A percentile compares a stretch with the other conserved stretches of the same genome.
These are phyloP conservation scores for Clavelina lepadiformis DNA, from an alignment of 23 tunicate species.

Conservation along the genomic window DNA sequence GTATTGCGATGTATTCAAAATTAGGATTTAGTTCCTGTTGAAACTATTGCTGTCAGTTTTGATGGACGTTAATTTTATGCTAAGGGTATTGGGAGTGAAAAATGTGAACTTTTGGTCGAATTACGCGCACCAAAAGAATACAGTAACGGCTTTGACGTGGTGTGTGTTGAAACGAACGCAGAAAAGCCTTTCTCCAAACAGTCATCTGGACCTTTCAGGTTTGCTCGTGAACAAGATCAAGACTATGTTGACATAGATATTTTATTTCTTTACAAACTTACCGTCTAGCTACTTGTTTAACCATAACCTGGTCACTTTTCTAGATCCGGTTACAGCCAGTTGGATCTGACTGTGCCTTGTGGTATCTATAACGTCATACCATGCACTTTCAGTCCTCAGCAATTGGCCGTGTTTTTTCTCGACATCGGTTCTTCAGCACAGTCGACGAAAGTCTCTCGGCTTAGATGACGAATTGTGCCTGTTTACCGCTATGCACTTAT, in stretches of 20 bases:
- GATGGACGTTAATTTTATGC: too few species aligned
- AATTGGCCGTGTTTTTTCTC: conserved; percentile 59
- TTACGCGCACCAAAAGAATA: conserved; percentile 66
- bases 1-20: too few species aligned
- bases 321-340: conserved; percentile 75
- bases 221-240: not conserved
- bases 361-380: conserved; percentile 81
- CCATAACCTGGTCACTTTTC: not conserved
- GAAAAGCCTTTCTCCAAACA: conserved; percentile 50
- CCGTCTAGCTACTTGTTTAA: not conserved
- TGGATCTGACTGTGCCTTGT: conserved; percentile 49
- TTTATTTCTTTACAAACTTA: not conserved
- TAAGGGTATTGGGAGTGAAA: conserved; percentile 1
- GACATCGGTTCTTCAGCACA: too few species aligned
- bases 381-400: conserved; percentile 61
- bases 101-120: conserved; percentile 50
- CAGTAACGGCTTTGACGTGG: conserved; percentile 76
- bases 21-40: too few species aligned
- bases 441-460: too few species aligned
- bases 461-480: too few species aligned
- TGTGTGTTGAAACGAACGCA: conserved; percentile 74
- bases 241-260: not conserved
- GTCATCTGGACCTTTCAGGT: conserved; percentile 67
- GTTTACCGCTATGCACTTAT: too few species aligned
- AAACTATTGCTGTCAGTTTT: too few species aligned